Evolutionary conservation across 2,113 vertebrate species (phyloP).

Genomic region (Rattus norvegicus): DNA sequence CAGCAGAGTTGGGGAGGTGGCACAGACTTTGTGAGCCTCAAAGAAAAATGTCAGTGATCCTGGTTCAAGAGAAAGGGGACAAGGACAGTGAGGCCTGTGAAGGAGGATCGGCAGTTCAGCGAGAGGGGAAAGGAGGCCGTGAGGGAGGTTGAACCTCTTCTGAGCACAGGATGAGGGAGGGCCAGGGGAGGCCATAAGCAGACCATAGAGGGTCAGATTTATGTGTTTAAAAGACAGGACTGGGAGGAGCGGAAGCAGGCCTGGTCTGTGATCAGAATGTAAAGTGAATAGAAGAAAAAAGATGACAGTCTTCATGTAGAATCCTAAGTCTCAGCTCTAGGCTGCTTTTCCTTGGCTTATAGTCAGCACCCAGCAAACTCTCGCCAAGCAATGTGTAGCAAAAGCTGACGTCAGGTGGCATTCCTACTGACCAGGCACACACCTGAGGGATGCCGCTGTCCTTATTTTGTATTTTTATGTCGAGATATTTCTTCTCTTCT

Average conservation of each 20-base stretch:
- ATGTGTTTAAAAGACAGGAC: neutral
- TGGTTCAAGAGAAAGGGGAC: neutral
- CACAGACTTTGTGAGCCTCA: neutral
- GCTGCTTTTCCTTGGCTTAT: neutral
- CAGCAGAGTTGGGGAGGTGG: neutral
- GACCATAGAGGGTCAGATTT: neutral
- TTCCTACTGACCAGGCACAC: neutral
- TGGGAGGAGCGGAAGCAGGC: too few species aligned
- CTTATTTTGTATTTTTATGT: neutral
- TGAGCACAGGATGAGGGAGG: neutral
- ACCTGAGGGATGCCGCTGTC: neutral
- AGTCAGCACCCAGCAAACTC: neutral
- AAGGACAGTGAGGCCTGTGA: neutral
- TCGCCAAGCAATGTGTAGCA: neutral
- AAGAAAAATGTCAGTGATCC: neutral
- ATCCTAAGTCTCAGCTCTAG: neutral
- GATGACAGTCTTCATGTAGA: neutral
- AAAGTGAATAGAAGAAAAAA: too few species aligned
- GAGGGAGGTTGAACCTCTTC: neutral
- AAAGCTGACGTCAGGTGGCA: neutral
- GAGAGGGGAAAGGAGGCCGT: neutral
- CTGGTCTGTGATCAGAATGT: too few species aligned
- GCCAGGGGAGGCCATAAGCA: neutral
- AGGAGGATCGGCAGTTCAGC: rapidly evolving
- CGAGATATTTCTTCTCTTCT: neutral